These are phyloP conservation scores for Aleiodes leptofemur DNA, from an alignment of 2,888 invertebrate species.

Conservation along the genomic window DNA sequence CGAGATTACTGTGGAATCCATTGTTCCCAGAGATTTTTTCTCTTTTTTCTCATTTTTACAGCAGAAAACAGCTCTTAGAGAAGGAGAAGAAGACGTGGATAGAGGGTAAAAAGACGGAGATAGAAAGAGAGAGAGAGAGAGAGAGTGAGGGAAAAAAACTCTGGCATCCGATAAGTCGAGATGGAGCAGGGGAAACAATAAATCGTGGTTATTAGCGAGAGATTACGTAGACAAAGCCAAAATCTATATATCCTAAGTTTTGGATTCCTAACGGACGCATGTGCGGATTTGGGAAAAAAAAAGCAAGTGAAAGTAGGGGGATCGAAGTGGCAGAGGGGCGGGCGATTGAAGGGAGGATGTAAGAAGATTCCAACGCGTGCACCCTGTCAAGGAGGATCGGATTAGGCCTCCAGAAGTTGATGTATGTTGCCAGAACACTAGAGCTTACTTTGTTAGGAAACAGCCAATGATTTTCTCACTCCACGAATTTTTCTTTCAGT, in stretches of 20 bases:
- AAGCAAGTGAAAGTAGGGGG: not conserved
- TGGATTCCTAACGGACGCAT: conserved; percentile 41
- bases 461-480: conserved; percentile 18
- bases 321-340: conserved; percentile 45
- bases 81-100: no score
- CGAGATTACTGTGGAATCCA: conserved; percentile 35
- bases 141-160: not conserved
- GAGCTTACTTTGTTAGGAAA: conserved; percentile 42
- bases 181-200: conserved; percentile 66
- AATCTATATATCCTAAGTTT: conserved; percentile 68
- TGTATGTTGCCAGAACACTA: conserved; percentile 67
- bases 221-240: conserved; percentile 74
- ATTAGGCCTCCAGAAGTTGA: conserved; percentile 72
- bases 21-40: conserved; percentile 42
- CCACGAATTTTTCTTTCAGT: conserved; percentile 2
- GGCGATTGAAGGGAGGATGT: conserved; percentile 58
- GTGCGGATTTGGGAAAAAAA: conserved; percentile 44
- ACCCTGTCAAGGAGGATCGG: conserved; percentile 75
- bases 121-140: not conserved
- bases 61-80: no score
- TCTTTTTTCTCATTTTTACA: conserved; percentile 5
- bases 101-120: no score
- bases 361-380: conserved; percentile 76
- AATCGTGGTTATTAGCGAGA: conserved; percentile 75
- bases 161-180: conserved; percentile 54